Evolutionary conservation across 2,113 vertebrate species (phyloP), one percentile per base, ranked within the genome.

Genomic region (Dolichallabes microphthalmus): DNA sequence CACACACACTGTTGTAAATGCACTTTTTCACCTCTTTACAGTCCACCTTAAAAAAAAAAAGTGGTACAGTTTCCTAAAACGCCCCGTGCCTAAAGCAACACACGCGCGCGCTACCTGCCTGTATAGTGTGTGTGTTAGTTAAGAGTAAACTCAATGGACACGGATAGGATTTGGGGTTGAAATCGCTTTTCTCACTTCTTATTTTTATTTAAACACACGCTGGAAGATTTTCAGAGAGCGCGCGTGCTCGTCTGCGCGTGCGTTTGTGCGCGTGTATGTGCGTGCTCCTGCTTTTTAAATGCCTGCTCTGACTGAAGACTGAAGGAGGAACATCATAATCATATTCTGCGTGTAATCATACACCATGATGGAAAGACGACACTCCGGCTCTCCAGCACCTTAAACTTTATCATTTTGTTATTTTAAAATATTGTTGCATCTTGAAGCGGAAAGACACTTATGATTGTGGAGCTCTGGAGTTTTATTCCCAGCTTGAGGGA

Each of bases 11-110:
- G 19, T 57, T 78, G 6, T 77, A 50, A 77, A 32, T 20, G 27
- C 2, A 6, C 10, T 39, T 45, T 20, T 71, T 45, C 68, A 20
- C 7, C 17, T 27, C 6, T 61, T 22, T 22, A 22, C 82, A 39
- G 76, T 80, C 82, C 69, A 87, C 86, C 82, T 87, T 87, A 75
- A 87, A 86, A 74, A 66, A 45, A 81, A 73, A 39, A 68, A 14
- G 6, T 55, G 3, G 45, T 57, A 79, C n/a, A 52, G 60, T 87
- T 87, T 87, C 86, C 86, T 87, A 82, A 63, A 80, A 87, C 86
- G 86, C 86, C 86, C 86, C 76, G 12, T 39, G 82, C 71, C 85
- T 86, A 11, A 60, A 69, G 64, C n/a, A 20, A 52, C 66, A 63
- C 75, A 64, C 57, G 17, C 63, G 27, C 66, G 17, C 60, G 27